Evolutionary conservation across 2,113 vertebrate genomes (phyloP), one percentile per base, ranked within the genome.

Genomic region (Trochalopteron elliotii): DNA sequence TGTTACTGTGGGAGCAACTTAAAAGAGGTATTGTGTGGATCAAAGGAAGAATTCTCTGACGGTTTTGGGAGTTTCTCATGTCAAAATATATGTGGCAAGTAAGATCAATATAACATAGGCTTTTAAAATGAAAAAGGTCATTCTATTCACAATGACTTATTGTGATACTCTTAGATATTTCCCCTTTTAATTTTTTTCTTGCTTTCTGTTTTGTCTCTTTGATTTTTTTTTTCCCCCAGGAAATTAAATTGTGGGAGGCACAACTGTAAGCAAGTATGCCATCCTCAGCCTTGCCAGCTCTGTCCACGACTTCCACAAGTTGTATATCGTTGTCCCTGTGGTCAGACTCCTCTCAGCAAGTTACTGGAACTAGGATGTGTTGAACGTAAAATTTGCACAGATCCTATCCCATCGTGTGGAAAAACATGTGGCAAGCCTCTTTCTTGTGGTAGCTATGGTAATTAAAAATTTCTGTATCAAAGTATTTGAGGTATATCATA

Each of bases 401-500:
- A 99, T 89, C 98, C 99, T 60, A 98, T 99, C 74, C 98, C 99
- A 9, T 99, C 99, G 0, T 99, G 99, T 90, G 99, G 99, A 79
- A 99, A 99, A 98, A 99, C 98, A 5, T 99, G 99, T 95, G 98
- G 98, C 97, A 99, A 98, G 85, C 99, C 99, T 30, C 97, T 99
- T 78, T 97, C 98, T 68, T 99, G 99, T 77, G 99, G 99, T 74
- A 99, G 99, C 75, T 98, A 97, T 69, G 99, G 99, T 99, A 98
- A 98, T 92, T 64, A 71, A 33, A 91, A 70, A 64, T 75, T 93
- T 92, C 30, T 80, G 7, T 63, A 42, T 90, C 57, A 40, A 6
- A 71, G 11, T 75, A 49, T 85, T 89, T 4, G 12, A 42, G 47
- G 33, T n/a, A 31, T 50, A 35, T 83, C 8, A 15, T 56, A 45